Base-by-base conservation (phyloP, 1,140 invertebrate genomes). In the Leptestheria dahalacensis region DNA sequence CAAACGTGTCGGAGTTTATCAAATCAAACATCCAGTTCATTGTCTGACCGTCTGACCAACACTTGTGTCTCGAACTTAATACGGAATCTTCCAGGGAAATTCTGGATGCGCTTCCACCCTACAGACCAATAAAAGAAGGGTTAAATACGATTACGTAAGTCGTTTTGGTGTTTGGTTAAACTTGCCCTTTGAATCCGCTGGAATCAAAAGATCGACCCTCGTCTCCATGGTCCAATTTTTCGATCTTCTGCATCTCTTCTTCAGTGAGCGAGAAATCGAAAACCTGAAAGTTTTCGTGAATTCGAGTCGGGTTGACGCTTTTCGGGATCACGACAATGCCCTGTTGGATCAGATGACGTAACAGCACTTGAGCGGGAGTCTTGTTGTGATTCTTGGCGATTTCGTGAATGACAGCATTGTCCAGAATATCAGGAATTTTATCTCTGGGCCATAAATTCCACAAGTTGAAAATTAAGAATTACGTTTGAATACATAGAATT, bases 241-340 rank as follows among this genome's bases (percentile, higher is more conserved):
- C 70, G 15, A 83, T 62, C 24, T 64, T 50, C 21, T 72, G 62
- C 63, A 81, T 72, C 52, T 82, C 79, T 1, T 76, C 71, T 15
- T 71, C 63, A 4, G 62, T 71, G n/a, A 83, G 64, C 53, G 71
- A 66, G 66, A 82, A 82, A 68, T 80, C 74, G 60, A 79, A 81
- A 55, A 84, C 73, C 62, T 81, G 69, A 10, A 49, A 74, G 68
- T 85, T 85, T 59, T 77, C 69, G 66, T 79, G 78, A 1, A 93
- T 75, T 65, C 88, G 77, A 9, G 77, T 70, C 0, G 80, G 73
- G 67, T 82, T 87, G 0, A 80, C 81, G 68, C 86, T 90, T 73
- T 93, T 94, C 48, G 89, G 89, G 68, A 94, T 89, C 18, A 85
- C 83, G 47, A 79, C 73, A 9, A 91, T 73, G 10, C 80, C 82